A percentile compares a stretch with the other conserved stretches of the same genome.
Evolutionary conservation across 2,797 vertebrate genomes (phyloP).

Genomic region (Sebastes vulpes): DNA sequence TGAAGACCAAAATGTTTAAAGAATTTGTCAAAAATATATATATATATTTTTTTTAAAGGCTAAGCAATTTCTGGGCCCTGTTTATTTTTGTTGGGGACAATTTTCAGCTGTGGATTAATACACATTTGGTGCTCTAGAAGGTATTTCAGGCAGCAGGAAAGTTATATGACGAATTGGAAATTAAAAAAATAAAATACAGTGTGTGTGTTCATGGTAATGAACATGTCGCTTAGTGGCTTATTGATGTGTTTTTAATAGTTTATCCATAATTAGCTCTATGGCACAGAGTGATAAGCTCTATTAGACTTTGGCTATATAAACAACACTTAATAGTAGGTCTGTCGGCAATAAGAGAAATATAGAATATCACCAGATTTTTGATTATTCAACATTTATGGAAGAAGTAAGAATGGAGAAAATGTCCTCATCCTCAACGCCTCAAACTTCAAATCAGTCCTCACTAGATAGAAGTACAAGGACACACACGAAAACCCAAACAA

Average conservation of each 20-base stretch:
- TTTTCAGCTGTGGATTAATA: background rate
- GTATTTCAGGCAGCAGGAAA: background rate
- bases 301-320: background rate
- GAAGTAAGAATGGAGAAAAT: background rate
- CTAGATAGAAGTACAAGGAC: background rate
- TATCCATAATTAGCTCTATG: background rate
- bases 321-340: background rate
- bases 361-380: background rate
- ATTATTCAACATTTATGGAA: background rate
- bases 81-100: background rate
- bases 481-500: conserved; percentile 1
- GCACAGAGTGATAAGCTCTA: background rate
- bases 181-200: background rate
- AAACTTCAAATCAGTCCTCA: background rate
- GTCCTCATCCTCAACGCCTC: background rate
- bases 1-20: too few relatives aligned
- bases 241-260: too few relatives aligned
- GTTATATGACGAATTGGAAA: background rate
- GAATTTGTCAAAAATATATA: too few relatives aligned
- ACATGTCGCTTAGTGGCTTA: background rate
- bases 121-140: background rate
- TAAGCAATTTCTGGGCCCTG: too few relatives aligned
- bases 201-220: background rate
- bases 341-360: background rate
- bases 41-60: too few relatives aligned